phyloP scores from a whole-genome alignment of 2,113 vertebrate genomes.

The Podocnemis expansa region DNA sequence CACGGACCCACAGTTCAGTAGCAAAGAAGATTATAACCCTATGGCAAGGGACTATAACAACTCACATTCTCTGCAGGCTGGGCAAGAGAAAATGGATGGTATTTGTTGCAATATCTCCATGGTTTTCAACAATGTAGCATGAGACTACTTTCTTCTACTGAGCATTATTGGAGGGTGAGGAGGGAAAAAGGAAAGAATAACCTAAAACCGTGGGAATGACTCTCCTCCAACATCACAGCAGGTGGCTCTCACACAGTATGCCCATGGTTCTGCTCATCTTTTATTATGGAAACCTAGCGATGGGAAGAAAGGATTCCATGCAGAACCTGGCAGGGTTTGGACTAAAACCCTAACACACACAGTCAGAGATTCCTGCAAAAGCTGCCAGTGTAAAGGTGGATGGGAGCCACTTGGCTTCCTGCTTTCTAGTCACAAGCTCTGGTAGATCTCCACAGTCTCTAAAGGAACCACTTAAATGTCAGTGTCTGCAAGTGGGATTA shows the following conservation, averaged over 20 bases:
- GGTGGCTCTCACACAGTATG: not conserved
- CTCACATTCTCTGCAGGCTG: not conserved
- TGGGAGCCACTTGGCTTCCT: not conserved
- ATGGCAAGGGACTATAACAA: not conserved
- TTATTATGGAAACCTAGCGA: not conserved
- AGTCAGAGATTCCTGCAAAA: rapidly evolving
- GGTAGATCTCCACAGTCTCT: not conserved
- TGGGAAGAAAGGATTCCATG: not conserved
- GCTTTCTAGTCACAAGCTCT: rapidly evolving
- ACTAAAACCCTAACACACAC: not conserved
- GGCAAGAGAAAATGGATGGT: not conserved
- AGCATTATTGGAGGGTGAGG: not conserved
- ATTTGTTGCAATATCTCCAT: too few relatives aligned
- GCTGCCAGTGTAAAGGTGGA: rapidly evolving
- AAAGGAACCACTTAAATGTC: not conserved
- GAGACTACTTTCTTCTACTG: not conserved
- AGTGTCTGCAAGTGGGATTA: not conserved
- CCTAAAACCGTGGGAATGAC: not conserved
- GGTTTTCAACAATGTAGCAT: not conserved
- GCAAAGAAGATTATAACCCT: too few relatives aligned
- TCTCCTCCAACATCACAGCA: not conserved
- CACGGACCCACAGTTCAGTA: not conserved
- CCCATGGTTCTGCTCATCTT: not conserved
- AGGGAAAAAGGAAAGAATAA: not conserved
- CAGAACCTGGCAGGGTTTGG: not conserved